phyloP scores from a whole-genome alignment of 2,888 invertebrate genomes.

The Tromatobia lineatoria region DNA sequence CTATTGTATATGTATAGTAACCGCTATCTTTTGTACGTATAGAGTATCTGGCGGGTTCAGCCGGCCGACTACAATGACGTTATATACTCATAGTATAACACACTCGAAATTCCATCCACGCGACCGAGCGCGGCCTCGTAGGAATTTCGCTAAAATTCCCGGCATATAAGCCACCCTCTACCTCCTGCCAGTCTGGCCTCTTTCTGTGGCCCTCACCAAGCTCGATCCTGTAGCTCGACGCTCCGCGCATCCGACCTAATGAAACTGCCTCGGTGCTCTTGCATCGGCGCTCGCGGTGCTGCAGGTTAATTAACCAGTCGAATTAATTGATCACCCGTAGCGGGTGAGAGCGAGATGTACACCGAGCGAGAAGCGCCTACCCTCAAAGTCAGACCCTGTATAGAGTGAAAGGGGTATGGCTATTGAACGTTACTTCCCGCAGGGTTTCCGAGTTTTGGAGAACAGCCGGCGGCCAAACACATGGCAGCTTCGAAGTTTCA shows the following conservation, averaged over 20 bases:
- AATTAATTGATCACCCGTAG: slow-evolving; percentile 80
- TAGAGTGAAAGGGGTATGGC: slow-evolving; percentile 4
- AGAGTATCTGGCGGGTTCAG: not conserved
- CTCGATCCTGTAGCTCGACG: slow-evolving; percentile 42
- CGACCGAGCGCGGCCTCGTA: slow-evolving; percentile 66
- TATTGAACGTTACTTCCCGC: slow-evolving; percentile 26
- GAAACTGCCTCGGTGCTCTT: slow-evolving; percentile 72
- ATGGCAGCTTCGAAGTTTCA: not conserved
- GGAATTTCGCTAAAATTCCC: slow-evolving; percentile 81
- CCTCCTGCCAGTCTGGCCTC: slow-evolving; percentile 11
- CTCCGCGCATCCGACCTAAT: slow-evolving; percentile 72
- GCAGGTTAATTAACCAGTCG: slow-evolving; percentile 80
- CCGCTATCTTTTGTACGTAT: not conserved
- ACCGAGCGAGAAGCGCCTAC: not conserved
- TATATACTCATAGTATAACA: slow-evolving; percentile 50
- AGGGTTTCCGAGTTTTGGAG: not conserved
- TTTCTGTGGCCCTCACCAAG: slow-evolving; percentile 42
- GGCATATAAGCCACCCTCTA: slow-evolving; percentile 67
- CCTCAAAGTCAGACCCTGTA: slow-evolving; percentile 45
- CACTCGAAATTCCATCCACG: slow-evolving; percentile 75
- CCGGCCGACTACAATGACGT: slow-evolving; percentile 35
- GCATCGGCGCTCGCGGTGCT: slow-evolving; percentile 48
- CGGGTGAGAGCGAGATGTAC: not conserved
- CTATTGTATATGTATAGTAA: slow-evolving; percentile 14
- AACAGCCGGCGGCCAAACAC: not conserved